Base-by-base conservation (phyloP, 2,797 vertebrate genomes). In the Echeneis naucrates region DNA sequence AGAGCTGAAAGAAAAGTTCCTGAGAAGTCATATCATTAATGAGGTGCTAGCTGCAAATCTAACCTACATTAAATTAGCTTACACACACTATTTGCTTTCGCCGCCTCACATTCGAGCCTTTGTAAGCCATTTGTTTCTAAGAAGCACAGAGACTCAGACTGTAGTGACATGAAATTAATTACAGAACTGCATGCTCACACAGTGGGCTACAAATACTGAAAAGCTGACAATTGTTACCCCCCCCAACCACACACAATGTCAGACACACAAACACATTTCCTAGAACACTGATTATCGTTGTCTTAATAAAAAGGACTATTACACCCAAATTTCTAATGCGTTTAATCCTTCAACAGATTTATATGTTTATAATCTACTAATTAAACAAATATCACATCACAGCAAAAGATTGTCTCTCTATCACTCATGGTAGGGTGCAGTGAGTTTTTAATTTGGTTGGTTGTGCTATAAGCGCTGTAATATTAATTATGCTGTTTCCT, bases 111-210 rank as follows among this genome's bases (percentile, higher is more conserved):
- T 82, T 78, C 50, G 48, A 66, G 77, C 48, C 64, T 88, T 72
- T 84, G 75, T 71, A 74, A 89, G 76, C 30, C 27, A 75, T 91
- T 90, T 91, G 81, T 91, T 86, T 82, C 50, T 30, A 38, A 84
- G 86, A 85, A 82, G 72, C 81, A 75, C 66, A 63, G 63, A 82
- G 83, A 85, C 72, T 75, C 75, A 76, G 62, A 71, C 72, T 80
- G 77, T 77, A 81, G 81, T 55, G 37, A 88, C 70, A 80, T 86
- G 78, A 89, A 91, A 84, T 87, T 87, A 92, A 94, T 93, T 89
- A 87, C 82, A 77, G 80, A 84, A 56, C 77, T 71, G 79, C 84
- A 84, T 83, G 82, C 82, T 89, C 82, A 79, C 88, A 72, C 89
- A 87, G 86, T 86, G 85, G 87, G 90, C 79, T 76, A 59, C 83